Conservation (phyloP, 35 echinoderm and acorn worm genomes). For the Apostichopus californicus region DNA sequence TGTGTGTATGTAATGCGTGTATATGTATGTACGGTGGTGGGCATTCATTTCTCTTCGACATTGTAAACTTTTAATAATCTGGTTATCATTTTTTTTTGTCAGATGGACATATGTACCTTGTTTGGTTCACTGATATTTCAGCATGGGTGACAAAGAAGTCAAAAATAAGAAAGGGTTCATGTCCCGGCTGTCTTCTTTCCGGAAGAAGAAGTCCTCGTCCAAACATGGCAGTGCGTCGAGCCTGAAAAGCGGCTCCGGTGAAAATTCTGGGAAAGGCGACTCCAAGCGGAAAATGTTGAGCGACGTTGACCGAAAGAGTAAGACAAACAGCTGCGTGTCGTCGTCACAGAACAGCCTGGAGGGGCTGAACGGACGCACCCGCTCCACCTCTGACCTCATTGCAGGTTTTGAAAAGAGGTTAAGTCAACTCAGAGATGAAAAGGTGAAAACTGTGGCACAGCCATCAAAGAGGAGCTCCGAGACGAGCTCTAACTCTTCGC, state of each 20-base stretch:
- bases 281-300: neutral
- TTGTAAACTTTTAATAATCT: no score
- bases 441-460: neutral
- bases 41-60: no score
- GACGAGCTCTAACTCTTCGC: neutral
- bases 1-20: no score
- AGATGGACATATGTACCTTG: neutral
- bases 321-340: conserved; percentile 34
- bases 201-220: conserved; percentile 52
- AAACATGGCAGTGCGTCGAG: neutral
- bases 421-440: conserved; percentile 5
- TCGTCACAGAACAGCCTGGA: conserved; percentile 45
- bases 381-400: conserved; percentile 45
- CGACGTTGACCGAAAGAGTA: conserved; percentile 10
- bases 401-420: conserved; percentile 44
- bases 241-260: neutral
- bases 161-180: conserved; percentile 51
- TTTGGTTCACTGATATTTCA: neutral
- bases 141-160: conserved; percentile 41
- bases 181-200: conserved; percentile 42
- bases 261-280: neutral
- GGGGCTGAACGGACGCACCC: conserved; percentile 33
- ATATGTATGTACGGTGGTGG: no score
- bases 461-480: neutral
- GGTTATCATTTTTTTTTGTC: neutral